These are phyloP conservation scores for Oscheius sp. DNA, from an alignment of 2,888 invertebrate species.

Conservation along the genomic window DNA sequence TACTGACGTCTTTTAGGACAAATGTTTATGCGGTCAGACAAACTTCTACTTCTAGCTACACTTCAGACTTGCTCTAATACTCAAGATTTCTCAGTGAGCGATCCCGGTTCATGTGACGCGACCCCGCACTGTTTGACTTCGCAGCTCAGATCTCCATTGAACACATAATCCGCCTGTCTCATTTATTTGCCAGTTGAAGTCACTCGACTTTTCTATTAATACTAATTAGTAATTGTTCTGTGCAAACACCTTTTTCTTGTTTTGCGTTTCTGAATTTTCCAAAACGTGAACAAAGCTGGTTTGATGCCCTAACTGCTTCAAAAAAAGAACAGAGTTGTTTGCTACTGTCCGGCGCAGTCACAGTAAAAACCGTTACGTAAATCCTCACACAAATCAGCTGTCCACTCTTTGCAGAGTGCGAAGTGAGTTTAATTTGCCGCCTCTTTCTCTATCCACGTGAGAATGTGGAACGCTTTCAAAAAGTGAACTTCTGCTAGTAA, in stretches of 20 bases:
- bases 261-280: too few relatives aligned
- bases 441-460: constrained; percentile 2
- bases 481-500: background rate
- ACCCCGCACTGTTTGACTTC: constrained; percentile 38
- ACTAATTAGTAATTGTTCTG: background rate
- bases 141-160: constrained; percentile 37
- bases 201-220: constrained; percentile 10
- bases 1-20: background rate
- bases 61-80: constrained; percentile 1
- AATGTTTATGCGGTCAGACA: constrained; percentile 7
- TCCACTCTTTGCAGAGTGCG: constrained; percentile 13
- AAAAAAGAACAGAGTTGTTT: too few relatives aligned
- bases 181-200: constrained; percentile 21
- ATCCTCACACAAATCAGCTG: constrained; percentile 6
- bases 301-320: too few relatives aligned
- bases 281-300: too few relatives aligned
- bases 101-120: constrained; percentile 37
- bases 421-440: background rate
- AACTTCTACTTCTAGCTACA: constrained; percentile 6
- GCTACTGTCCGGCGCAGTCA: background rate
- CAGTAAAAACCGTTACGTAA: constrained; percentile 2
- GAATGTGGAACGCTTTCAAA: constrained; percentile 12
- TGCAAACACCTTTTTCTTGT: too few relatives aligned
- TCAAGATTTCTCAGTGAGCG: constrained; percentile 16
- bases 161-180: constrained; percentile 38